Evolutionary conservation across 2,113 vertebrate genomes (phyloP).

Genomic region (Cynopterus brachyotis): DNA sequence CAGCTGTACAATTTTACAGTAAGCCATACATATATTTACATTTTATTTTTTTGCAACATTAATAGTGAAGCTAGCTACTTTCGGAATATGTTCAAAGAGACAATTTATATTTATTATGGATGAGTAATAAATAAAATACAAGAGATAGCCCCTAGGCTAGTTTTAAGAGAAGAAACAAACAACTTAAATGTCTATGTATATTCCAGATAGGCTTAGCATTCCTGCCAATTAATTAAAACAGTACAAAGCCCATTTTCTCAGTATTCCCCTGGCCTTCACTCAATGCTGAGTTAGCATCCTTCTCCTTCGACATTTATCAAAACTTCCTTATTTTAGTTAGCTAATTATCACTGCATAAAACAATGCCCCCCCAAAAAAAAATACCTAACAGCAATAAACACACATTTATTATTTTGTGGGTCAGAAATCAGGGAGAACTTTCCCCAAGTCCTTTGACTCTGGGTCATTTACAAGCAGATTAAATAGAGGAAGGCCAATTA

Average conservation of each 20-base stretch:
- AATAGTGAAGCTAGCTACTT: background rate
- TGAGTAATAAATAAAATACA: background rate
- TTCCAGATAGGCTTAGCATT: background rate
- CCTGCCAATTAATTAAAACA: background rate
- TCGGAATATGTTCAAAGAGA: background rate
- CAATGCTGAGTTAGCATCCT: background rate
- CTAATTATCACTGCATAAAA: background rate
- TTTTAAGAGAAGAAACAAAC: background rate
- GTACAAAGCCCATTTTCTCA: background rate
- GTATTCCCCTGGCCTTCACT: background rate
- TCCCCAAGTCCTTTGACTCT: rapidly evolving
- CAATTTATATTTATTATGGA: background rate
- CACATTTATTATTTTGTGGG: background rate
- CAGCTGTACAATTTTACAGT: too few relatives aligned
- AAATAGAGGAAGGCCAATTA: background rate
- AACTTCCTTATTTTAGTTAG: background rate
- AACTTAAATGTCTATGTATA: background rate
- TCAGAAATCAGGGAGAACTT: background rate
- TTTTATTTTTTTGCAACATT: background rate
- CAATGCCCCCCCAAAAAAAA: background rate
- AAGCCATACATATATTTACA: too few relatives aligned
- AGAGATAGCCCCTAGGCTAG: background rate
- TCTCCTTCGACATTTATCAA: background rate
- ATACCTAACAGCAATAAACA: background rate
- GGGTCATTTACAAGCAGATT: background rate